A percentile compares a stretch with the other conserved stretches of the same genome.
Evolutionary conservation across 2,113 vertebrate genomes (phyloP).

Genomic region (Muntiacus reevesi): DNA sequence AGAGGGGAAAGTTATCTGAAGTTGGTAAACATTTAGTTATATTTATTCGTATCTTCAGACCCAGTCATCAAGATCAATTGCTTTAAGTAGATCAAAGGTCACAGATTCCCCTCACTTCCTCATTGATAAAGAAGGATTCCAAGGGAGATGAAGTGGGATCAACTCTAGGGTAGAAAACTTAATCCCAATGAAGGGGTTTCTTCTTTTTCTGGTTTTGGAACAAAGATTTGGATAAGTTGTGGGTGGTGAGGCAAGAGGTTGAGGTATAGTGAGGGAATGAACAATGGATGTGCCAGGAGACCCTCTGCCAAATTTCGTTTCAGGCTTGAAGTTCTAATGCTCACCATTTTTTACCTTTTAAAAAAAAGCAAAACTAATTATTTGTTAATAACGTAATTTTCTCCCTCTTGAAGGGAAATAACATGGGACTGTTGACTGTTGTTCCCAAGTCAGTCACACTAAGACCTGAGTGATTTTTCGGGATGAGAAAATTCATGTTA

Average conservation of each 20-base stretch:
- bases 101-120: background rate
- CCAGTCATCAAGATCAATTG: background rate
- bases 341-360: background rate
- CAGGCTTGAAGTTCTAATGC: background rate
- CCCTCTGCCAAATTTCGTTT: too few relatives aligned
- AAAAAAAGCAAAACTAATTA: background rate
- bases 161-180: background rate
- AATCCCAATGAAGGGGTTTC: background rate
- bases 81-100: background rate
- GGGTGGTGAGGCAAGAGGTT: background rate
- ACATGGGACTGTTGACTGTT: background rate
- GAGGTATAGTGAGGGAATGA: background rate
- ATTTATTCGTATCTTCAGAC: background rate
- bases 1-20: background rate
- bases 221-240: background rate
- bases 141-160: background rate
- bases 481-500: background rate
- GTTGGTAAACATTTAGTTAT: background rate
- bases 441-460: background rate
- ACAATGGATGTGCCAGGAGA: background rate
- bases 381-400: background rate
- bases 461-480: background rate
- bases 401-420: background rate
- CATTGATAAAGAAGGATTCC: background rate
- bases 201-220: background rate